Conservation (phyloP, 2,888 invertebrate species). For the Scaptomyza polygonia region DNA sequence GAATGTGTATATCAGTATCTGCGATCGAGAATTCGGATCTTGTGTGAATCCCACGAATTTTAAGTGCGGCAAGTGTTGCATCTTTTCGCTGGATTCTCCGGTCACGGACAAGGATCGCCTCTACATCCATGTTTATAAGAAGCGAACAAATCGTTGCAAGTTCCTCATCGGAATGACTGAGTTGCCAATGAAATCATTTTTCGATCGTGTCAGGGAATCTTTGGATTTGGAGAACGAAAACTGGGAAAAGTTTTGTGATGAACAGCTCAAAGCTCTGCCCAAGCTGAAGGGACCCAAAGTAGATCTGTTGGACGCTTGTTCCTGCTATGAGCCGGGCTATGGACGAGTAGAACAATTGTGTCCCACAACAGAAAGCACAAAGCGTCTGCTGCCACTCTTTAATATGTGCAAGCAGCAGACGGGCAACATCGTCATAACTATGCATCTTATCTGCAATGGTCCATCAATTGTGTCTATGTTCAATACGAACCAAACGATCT, state of each 20-base stretch:
- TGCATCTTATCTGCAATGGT: slow-evolving; percentile 82
- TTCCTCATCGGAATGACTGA: slow-evolving; percentile 82
- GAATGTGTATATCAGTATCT: slow-evolving; percentile 80
- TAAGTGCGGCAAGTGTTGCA: slow-evolving; percentile 81
- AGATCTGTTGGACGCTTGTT: slow-evolving; percentile 54
- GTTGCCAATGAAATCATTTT: slow-evolving; percentile 76
- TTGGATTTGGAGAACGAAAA: slow-evolving; percentile 77
- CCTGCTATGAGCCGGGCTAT: slow-evolving; percentile 69
- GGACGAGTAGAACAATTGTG: slow-evolving; percentile 77
- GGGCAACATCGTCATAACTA: slow-evolving; percentile 81
- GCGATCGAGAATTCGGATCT: slow-evolving; percentile 81
- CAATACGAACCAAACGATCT: slow-evolving; percentile 65
- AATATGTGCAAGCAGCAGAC: slow-evolving; percentile 81
- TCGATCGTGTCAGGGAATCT: slow-evolving; percentile 80
- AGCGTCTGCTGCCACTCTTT: slow-evolving; percentile 81
- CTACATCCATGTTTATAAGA: slow-evolving; percentile 81
- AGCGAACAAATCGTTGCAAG: slow-evolving; percentile 82
- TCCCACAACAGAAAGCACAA: slow-evolving; percentile 79
- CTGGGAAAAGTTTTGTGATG: slow-evolving; percentile 64
- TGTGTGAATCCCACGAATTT: slow-evolving; percentile 71
- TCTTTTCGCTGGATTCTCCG: slow-evolving; percentile 81
- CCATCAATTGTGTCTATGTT: slow-evolving; percentile 82
- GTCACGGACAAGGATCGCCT: slow-evolving; percentile 80
- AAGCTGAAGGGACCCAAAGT: slow-evolving; percentile 59
- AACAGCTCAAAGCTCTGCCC: slow-evolving; percentile 61